Evolutionary conservation across 2,113 vertebrate genomes (phyloP).

Genomic region (Petrocephalus zakoni): DNA sequence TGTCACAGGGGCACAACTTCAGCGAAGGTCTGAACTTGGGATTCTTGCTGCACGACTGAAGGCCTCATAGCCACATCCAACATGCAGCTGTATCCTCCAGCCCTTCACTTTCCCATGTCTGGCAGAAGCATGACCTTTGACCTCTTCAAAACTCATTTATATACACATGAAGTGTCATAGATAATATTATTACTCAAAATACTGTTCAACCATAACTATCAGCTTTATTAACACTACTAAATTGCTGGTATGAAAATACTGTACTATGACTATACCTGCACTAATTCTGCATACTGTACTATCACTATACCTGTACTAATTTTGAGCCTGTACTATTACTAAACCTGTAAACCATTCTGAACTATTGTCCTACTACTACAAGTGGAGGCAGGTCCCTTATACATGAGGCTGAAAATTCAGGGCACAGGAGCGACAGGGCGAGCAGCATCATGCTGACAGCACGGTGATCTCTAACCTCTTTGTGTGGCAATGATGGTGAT

Average conservation of each 20-base stretch:
- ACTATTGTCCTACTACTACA: neutral
- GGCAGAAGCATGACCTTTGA: neutral
- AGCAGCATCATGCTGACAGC: too few species aligned
- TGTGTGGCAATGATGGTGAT: conserved; percentile 80
- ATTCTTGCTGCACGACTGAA: neutral
- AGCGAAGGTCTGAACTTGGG: neutral
- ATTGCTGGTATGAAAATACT: neutral
- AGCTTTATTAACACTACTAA: neutral
- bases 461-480: conserved; percentile 56
- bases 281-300: neutral
- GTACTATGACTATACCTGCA: neutral
- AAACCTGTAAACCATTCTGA: neutral
- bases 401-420: neutral
- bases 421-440: neutral
- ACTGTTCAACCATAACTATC: neutral
- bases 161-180: neutral
- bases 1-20: neutral
- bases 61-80: neutral
- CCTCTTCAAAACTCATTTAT: neutral
- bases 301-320: neutral
- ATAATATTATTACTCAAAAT: neutral
- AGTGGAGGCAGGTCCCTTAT: neutral
- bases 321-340: neutral
- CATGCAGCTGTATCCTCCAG: neutral
- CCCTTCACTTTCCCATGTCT: neutral